Base-by-base conservation (phyloP, 2,797 vertebrate species). In the Nannoperca australis region DNA sequence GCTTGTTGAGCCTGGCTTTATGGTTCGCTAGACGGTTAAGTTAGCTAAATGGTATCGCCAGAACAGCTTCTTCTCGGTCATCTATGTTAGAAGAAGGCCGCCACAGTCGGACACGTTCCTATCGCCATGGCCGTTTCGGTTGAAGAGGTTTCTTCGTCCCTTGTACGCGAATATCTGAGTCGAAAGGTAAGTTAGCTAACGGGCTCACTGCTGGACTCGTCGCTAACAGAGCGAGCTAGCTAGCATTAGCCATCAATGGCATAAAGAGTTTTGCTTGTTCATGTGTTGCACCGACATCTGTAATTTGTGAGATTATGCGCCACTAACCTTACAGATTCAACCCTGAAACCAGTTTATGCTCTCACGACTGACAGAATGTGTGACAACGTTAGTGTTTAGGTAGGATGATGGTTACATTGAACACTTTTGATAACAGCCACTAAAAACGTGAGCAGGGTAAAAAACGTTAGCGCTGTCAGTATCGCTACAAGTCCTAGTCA, bases 121-220 rank as follows among this genome's bases (percentile, higher is more conserved):
- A 66, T 17, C 49, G 32, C 22, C 17, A 95, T 95, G 95, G 75
- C 75, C 10, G 84, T 73, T 36, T 89, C 94, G 17, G 94, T 96
- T 70, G 95, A 97, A 84, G 97, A 97, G 63, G 96, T 97, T 70
- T 96, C 97, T 44, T 96, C 96, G 14, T 97, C 98, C 0, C 92
- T 99, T 79, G 96, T 99, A 56, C 93, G 97, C 73, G 98, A 99
- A 87, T 99, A 96, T 83, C 95, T 99, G 84, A 97, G 95, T 84
- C 95, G 96, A 81, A 99, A 98, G 97, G 98, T 98, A 91, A 81
- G 83, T 83, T 7, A 30, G n/a, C 30, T 14, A 10, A 60, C 42
- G 32, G 13, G 13, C 18, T 53, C n/a, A 2, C 3, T 15, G 17
- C 2, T n/a, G 17, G 18, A 9, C 49, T 7, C 2, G 5, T 49